Evolutionary conservation across 2,888 invertebrate species (phyloP).

Genomic region (Pristionchus mayeri): DNA sequence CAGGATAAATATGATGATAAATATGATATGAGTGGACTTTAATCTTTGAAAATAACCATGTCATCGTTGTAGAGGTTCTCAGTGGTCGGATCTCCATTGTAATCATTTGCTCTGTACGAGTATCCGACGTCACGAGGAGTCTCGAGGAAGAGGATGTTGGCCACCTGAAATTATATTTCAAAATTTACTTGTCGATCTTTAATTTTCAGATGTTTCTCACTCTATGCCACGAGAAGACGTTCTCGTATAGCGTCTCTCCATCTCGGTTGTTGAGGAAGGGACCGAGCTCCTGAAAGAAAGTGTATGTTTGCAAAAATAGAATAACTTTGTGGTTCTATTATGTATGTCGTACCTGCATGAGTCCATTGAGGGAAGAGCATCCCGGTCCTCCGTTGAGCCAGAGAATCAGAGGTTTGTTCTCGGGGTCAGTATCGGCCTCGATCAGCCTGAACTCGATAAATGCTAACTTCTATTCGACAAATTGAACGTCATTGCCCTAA

Average conservation of each 20-base stretch:
- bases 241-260: slow-evolving; percentile 58
- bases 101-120: slow-evolving; percentile 76
- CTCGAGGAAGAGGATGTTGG: slow-evolving; percentile 79
- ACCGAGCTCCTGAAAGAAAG: slow-evolving; percentile 75
- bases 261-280: slow-evolving; percentile 72
- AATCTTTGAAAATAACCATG: too few relatives aligned
- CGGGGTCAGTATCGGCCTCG: slow-evolving; percentile 9
- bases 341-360: slow-evolving; percentile 46
- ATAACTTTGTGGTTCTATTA: too few relatives aligned
- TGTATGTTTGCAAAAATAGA: too few relatives aligned
- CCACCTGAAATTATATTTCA: slow-evolving; percentile 68
- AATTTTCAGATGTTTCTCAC: slow-evolving; percentile 41
- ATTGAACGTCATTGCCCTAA: too few relatives aligned
- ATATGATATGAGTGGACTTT: too few relatives aligned
- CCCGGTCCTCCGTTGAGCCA: slow-evolving; percentile 70
- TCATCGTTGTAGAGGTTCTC: slow-evolving; percentile 60
- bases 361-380: slow-evolving; percentile 59
- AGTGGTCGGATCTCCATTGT: slow-evolving; percentile 53
- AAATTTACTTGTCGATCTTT: not conserved
- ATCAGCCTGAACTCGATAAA: slow-evolving; percentile 8
- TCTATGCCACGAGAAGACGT: slow-evolving; percentile 69
- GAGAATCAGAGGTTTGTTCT: slow-evolving; percentile 65
- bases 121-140: slow-evolving; percentile 80
- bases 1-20: too few relatives aligned
- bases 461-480: too few relatives aligned